These are phyloP conservation scores for Heterotilapia buettikoferi DNA, from an alignment of 2,113 vertebrate genomes.

Conservation along the genomic window DNA sequence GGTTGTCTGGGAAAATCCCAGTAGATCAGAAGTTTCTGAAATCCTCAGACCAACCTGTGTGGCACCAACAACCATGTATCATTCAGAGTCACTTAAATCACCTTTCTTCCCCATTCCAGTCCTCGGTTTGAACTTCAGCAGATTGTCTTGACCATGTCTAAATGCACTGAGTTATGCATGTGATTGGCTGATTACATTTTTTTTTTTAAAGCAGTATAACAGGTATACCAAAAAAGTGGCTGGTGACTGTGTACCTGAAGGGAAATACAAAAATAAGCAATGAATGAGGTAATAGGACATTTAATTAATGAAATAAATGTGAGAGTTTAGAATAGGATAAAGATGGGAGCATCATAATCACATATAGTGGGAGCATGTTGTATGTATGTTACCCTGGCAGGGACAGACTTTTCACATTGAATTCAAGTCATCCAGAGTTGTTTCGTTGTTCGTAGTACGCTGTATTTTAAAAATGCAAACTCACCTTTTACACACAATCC, in stretches of 20 bases:
- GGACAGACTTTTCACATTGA: background rate
- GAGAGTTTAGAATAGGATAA: background rate
- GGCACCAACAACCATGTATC: background rate
- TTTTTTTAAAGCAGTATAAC: background rate
- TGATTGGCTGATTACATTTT: background rate
- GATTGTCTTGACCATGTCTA: background rate
- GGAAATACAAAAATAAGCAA: background rate
- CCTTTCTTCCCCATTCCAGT: background rate
- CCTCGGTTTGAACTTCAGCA: background rate
- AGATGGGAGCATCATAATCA: background rate
- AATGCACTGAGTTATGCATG: background rate
- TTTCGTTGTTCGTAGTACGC: background rate
- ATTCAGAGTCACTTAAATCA: background rate
- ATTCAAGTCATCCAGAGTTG: background rate
- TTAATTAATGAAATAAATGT: background rate
- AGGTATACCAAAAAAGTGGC: background rate
- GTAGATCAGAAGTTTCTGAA: background rate
- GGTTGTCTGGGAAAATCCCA: background rate
- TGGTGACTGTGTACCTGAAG: background rate
- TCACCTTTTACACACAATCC: background rate
- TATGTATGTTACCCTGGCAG: background rate
- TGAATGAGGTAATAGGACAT: background rate
- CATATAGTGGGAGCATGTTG: background rate
- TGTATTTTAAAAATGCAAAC: background rate
- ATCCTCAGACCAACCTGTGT: background rate